Evolutionary conservation across 2,888 invertebrate species (phyloP).

Genomic region (Stenodera caucasica): DNA sequence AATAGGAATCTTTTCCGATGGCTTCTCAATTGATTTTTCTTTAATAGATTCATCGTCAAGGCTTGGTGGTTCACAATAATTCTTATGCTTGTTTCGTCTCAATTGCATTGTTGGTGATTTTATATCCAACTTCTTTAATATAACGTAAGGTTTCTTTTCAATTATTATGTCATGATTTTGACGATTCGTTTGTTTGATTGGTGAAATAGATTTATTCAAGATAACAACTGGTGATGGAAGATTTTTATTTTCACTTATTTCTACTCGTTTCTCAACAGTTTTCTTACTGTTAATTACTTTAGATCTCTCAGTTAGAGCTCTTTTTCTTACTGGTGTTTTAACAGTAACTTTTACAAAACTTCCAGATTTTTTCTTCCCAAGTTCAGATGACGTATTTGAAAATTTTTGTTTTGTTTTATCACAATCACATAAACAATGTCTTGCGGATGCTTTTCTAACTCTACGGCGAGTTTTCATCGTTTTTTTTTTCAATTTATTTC

Average conservation of each 20-base stretch:
- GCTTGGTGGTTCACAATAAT: background rate
- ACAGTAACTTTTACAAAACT: background rate
- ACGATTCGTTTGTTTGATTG: background rate
- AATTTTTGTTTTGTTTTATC: background rate
- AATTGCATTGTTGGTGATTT: background rate
- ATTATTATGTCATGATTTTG: background rate
- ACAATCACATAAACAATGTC: background rate
- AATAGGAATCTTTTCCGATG: conserved; percentile 24
- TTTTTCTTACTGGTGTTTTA: background rate
- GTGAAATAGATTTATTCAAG: background rate
- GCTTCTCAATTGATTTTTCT: background rate
- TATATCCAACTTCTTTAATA: background rate
- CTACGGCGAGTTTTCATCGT: conserved; percentile 2
- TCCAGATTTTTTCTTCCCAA: background rate
- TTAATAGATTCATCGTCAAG: background rate
- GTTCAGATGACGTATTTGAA: background rate
- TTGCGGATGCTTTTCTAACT: background rate
- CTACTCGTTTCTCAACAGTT: background rate
- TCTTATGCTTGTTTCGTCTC: background rate
- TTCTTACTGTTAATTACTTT: background rate
- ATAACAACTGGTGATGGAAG: background rate
- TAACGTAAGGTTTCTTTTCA: background rate
- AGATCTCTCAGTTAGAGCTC: background rate
- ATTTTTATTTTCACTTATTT: background rate
- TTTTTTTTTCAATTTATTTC: background rate